Evolutionary conservation across 2,797 vertebrate species (phyloP).

Genomic region (Anomalospiza imberbis): DNA sequence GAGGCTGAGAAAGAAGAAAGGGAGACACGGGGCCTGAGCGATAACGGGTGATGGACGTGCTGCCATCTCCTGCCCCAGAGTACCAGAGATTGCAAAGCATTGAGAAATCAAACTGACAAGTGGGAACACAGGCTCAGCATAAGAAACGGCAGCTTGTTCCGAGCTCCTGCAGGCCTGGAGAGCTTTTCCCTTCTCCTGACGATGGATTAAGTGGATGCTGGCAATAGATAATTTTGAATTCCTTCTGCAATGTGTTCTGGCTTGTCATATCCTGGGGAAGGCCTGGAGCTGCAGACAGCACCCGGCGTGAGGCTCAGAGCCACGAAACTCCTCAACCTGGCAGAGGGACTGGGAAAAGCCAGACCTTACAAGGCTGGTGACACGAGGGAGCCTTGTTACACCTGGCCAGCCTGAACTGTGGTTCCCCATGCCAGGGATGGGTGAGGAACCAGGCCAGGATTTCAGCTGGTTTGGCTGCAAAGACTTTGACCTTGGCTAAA

Average conservation of each 20-base stretch:
- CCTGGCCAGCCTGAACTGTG: background rate
- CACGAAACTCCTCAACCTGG: background rate
- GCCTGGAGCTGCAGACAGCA: background rate
- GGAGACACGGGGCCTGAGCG: conserved; percentile 25
- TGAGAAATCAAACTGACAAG: conserved; percentile 68
- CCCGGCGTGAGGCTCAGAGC: background rate
- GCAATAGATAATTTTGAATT: conserved; percentile 56
- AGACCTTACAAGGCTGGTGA: background rate
- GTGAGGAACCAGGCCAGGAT: background rate
- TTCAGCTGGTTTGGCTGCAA: background rate
- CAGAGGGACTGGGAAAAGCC: background rate
- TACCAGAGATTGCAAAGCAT: conserved; percentile 40
- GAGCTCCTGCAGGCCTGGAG: conserved; percentile 48
- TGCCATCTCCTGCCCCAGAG: conserved; percentile 28
- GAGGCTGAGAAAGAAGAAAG: conserved; percentile 47
- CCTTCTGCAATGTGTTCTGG: conserved; percentile 43
- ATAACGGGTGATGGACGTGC: conserved; percentile 58
- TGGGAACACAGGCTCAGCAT: conserved; percentile 53
- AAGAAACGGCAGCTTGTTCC: conserved; percentile 9
- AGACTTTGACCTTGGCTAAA: background rate
- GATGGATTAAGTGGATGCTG: conserved; percentile 62
- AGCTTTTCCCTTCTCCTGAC: conserved; percentile 24
- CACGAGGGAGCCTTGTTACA: background rate
- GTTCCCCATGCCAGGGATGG: background rate
- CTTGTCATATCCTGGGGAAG: conserved; percentile 27